phyloP scores from a whole-genome alignment of 2,113 vertebrate genomes.

The Narcine bancroftii region DNA sequence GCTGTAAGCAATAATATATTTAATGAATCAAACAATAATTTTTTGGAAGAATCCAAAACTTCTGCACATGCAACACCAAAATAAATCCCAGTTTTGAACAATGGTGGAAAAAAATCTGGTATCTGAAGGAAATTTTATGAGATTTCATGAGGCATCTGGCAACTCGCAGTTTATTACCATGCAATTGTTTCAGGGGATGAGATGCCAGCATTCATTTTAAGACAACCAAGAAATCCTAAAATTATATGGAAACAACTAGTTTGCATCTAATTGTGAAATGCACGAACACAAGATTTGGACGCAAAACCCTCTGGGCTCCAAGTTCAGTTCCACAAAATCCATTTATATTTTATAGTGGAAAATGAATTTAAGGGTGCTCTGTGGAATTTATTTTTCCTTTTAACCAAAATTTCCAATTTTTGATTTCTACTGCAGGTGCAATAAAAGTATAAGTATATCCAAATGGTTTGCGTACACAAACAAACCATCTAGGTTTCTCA shows the following conservation, averaged over 20 bases:
- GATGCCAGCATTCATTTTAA: background rate
- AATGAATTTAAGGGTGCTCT: background rate
- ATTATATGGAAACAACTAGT: background rate
- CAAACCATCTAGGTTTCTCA: background rate
- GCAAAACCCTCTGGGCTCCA: background rate
- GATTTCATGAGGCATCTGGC: constrained; percentile 19
- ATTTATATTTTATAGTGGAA: background rate
- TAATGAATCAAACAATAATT: background rate
- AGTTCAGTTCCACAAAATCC: background rate
- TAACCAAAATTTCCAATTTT: background rate
- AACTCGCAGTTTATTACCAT: constrained; percentile 3
- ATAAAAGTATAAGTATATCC: background rate
- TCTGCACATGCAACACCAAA: background rate
- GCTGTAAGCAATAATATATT: background rate
- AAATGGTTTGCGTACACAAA: background rate
- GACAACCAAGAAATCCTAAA: background rate
- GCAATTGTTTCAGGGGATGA: constrained; percentile 16
- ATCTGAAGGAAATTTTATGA: background rate
- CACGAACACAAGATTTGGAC: background rate
- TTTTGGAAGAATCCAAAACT: background rate
- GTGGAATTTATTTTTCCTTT: background rate
- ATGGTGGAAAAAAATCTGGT: background rate
- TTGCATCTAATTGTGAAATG: constrained; percentile 16
- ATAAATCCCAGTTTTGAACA: background rate
- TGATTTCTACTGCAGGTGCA: background rate